These are phyloP conservation scores for Hyposoter didymator DNA, from an alignment of 2,888 invertebrate genomes.

Conservation along the genomic window DNA sequence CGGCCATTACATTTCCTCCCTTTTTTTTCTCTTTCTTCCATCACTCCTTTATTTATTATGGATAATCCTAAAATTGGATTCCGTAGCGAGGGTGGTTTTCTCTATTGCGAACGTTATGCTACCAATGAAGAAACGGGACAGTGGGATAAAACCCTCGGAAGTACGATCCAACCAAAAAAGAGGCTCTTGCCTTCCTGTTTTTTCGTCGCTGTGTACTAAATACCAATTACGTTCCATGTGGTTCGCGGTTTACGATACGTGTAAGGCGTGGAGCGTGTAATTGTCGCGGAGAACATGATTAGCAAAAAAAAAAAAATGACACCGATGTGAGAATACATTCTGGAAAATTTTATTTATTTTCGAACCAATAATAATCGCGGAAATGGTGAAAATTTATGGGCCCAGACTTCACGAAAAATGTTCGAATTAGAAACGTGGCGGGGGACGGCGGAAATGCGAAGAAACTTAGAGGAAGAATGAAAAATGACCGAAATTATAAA, in stretches of 20 bases:
- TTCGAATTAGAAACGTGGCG: not conserved
- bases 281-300: not conserved
- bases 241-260: not conserved
- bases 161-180: constrained; percentile 1
- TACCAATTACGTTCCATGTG: not conserved
- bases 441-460: not conserved
- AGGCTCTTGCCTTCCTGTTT: constrained; percentile 14
- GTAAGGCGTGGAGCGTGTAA: not conserved
- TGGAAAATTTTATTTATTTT: not conserved
- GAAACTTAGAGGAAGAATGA: not conserved
- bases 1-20: constrained; percentile 65
- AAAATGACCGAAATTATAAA: constrained; percentile 22
- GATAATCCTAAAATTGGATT: constrained; percentile 76
- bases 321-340: not conserved
- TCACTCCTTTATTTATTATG: constrained; percentile 70
- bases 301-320: not conserved
- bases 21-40: constrained; percentile 13
- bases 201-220: not conserved
- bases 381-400: not conserved
- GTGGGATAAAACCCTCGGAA: constrained; percentile 2
- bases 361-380: not conserved
- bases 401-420: not conserved
- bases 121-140: constrained; percentile 21
- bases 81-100: constrained; percentile 54
- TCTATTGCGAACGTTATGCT: constrained; percentile 53